Evolutionary conservation across 1,140 invertebrate genomes (phyloP), one percentile per base, ranked within the genome.

Genomic region (Ptiloglossa arizonensis): DNA sequence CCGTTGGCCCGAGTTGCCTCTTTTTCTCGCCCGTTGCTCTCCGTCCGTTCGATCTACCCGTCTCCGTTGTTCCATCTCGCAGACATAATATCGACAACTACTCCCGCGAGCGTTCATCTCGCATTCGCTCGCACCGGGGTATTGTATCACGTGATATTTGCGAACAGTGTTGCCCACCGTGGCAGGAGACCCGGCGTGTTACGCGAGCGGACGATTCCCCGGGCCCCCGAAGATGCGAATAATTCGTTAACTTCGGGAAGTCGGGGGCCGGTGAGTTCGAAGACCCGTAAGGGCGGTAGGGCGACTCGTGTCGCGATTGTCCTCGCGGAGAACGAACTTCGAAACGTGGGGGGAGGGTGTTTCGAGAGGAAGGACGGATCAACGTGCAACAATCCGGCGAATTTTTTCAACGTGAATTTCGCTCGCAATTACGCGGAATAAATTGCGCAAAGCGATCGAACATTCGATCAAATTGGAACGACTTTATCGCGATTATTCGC

Each of bases 41-140:
- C 62, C 17, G 13, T 17, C 19, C 22, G 24, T n/a, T 54, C 60
- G 60, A 54, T 64, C 19, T 24, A 54, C 15, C 73, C 19, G 60
- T 66, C 71, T 66, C 48, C 5, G 46, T 74, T 24, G 32, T 66
- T 75, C 50, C 63, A 38, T 41, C 27, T 69, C 35, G 57, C 69
- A 72, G 75, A 78, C 66, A 56, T 84, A 83, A 83, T 84, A 84
- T 84, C 81, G 77, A 80, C 70, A 66, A 84, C 60, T 75, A 56
- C 46, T 76, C 54, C 70, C 66, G 66, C 66, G 66, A 67, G 72
- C 79, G 72, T 74, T 72, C 70, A 68, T 71, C 69, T 79, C 81
- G 64, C 63, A 63, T 66, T 56, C 62, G 48, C 35, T 19, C 17
- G 60, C 32, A 22, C 50, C 32, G 59, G n/a, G 15, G 62, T 69